These are phyloP conservation scores for Trimorus sp. DNA, from an alignment of 2,888 invertebrate genomes.

Conservation along the genomic window DNA sequence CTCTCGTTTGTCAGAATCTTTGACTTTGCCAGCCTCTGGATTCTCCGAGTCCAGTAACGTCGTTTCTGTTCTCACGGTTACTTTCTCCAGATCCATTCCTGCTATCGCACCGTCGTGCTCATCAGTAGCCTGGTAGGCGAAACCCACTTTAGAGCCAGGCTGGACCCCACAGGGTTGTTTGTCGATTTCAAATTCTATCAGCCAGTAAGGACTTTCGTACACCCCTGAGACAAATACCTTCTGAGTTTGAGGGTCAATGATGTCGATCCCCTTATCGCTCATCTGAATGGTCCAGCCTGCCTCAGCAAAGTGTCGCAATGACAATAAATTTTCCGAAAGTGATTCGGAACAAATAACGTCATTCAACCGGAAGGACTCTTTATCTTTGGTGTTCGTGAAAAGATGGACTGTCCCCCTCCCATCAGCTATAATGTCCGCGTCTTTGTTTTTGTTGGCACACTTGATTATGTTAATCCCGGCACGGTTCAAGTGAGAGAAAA, in stretches of 20 bases:
- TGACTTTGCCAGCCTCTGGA: no score
- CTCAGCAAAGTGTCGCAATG: slow-evolving; percentile 31
- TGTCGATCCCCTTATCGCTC: slow-evolving; percentile 16
- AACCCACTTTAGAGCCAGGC: not conserved
- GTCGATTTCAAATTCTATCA: slow-evolving; percentile 27
- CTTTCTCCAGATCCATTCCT: no score
- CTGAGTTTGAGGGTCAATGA: slow-evolving; percentile 18
- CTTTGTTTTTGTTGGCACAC: slow-evolving; percentile 28
- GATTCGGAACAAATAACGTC: slow-evolving; percentile 34
- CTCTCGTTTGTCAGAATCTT: not conserved
- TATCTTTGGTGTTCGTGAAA: slow-evolving; percentile 8
- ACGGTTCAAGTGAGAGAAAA: not conserved
- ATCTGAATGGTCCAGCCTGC: slow-evolving; percentile 27
- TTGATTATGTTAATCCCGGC: slow-evolving; percentile 22
- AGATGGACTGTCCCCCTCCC: slow-evolving; percentile 14
- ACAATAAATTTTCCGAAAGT: slow-evolving; percentile 30
- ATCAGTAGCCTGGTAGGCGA: no score
- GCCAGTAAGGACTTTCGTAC: slow-evolving; percentile 30
- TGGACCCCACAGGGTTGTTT: not conserved
- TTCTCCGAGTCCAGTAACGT: no score
- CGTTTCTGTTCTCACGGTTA: no score
- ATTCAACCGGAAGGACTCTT: not conserved
- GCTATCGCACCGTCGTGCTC: no score
- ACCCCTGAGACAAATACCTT: slow-evolving; percentile 16
- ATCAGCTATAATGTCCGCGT: slow-evolving; percentile 22